phyloP scores from a whole-genome alignment of 2,797 vertebrate genomes.

The Acanthopagrus latus region DNA sequence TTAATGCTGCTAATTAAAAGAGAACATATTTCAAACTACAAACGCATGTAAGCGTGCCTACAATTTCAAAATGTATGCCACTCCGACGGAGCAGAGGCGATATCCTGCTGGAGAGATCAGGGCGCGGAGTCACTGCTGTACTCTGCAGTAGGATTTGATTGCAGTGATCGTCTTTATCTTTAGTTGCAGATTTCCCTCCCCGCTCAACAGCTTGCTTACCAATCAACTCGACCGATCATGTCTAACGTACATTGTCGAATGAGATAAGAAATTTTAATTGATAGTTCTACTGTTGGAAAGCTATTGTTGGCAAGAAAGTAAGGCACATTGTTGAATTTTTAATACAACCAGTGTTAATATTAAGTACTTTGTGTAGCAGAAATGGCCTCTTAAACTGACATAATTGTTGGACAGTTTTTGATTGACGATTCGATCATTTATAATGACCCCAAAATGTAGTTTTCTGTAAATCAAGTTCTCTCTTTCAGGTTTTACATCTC shows the following conservation, averaged over 20 bases:
- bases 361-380: not conserved
- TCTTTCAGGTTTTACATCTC: not conserved
- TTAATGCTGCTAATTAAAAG: slow-evolving; percentile 75
- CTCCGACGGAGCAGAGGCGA: not conserved
- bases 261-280: not conserved
- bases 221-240: not conserved
- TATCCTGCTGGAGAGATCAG: not conserved
- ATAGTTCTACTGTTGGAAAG: not conserved
- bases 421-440: not conserved
- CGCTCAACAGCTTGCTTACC: not conserved
- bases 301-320: not conserved
- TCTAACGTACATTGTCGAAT: not conserved
- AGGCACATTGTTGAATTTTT: not conserved
- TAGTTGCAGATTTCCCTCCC: not conserved
- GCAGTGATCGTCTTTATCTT: not conserved
- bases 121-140: not conserved
- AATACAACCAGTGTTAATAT: not conserved
- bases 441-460: not conserved
- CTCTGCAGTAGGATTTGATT: not conserved
- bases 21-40: slow-evolving; percentile 75
- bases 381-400: not conserved
- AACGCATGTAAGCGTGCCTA: slow-evolving; percentile 52
- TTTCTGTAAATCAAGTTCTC: not conserved
- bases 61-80: slow-evolving; percentile 54
- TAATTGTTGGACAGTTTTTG: no score